Conservation (phyloP, 2,888 invertebrate species). For the Drosophila prostipennis region DNA sequence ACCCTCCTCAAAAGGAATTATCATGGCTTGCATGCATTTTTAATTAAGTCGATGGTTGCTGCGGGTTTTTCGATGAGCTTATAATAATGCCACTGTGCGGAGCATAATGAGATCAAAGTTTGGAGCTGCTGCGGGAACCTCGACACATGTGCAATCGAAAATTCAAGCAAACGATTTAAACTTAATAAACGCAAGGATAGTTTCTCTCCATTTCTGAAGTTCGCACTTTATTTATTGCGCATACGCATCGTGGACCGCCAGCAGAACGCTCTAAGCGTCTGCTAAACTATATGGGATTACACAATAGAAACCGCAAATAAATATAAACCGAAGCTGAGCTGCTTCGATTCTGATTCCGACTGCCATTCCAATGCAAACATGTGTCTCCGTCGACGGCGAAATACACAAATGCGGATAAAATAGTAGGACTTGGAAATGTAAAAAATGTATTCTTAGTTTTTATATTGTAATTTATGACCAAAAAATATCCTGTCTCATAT, state of each 20-base stretch:
- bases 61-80: slow-evolving; percentile 13
- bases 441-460: not conserved
- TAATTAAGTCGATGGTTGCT: slow-evolving; percentile 24
- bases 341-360: slow-evolving; percentile 46
- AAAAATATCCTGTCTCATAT: too few relatives aligned
- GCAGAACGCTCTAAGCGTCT: slow-evolving; percentile 51
- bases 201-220: not conserved
- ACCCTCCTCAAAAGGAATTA: slow-evolving; percentile 8
- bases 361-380: slow-evolving; percentile 48
- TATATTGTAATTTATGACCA: too few relatives aligned
- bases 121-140: slow-evolving; percentile 15
- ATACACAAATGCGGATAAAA: not conserved
- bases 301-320: slow-evolving; percentile 71
- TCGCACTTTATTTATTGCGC: slow-evolving; percentile 32
- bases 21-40: slow-evolving; percentile 29
- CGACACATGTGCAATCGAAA: not conserved
- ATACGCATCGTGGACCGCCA: slow-evolving; percentile 22
- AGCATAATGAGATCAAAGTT: slow-evolving; percentile 12
- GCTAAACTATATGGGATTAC: slow-evolving; percentile 59
- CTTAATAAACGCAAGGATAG: not conserved
- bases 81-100: slow-evolving; percentile 8
- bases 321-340: slow-evolving; percentile 55
- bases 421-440: not conserved
- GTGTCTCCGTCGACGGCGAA: slow-evolving; percentile 42
- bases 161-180: not conserved